Evolutionary conservation across 2,113 vertebrate genomes (phyloP).

Genomic region (Scomber colias): DNA sequence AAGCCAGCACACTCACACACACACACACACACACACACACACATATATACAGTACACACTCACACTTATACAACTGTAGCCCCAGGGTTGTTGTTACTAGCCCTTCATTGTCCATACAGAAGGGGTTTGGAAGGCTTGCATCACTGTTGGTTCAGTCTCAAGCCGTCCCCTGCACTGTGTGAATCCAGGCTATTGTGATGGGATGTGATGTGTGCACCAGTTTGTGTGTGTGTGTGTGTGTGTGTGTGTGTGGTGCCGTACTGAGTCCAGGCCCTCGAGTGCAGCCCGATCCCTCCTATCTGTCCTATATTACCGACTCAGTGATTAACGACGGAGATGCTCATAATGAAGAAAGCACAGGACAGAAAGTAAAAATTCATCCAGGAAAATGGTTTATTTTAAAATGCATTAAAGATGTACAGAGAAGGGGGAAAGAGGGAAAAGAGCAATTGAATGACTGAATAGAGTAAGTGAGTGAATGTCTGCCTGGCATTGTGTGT

Average conservation of each 20-base stretch:
- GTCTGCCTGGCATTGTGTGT: slow-evolving; percentile 63
- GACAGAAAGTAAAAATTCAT: slow-evolving; percentile 18
- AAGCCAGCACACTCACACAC: background rate
- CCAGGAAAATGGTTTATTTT: slow-evolving; percentile 31
- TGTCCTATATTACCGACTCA: slow-evolving; percentile 32
- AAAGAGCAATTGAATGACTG: slow-evolving; percentile 57
- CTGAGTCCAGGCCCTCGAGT: slow-evolving; percentile 39
- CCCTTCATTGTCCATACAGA: slow-evolving; percentile 47
- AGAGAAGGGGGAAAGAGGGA: background rate
- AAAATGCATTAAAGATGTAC: slow-evolving; percentile 31
- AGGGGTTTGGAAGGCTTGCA: slow-evolving; percentile 50
- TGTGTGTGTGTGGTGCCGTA: slow-evolving; percentile 33
- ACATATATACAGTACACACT: background rate
- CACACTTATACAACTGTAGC: slow-evolving; percentile 16
- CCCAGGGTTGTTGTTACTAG: slow-evolving; percentile 52
- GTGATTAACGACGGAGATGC: slow-evolving; percentile 26
- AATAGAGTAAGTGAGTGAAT: slow-evolving; percentile 64
- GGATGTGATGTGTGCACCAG: slow-evolving; percentile 14
- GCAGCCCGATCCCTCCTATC: slow-evolving; percentile 32
- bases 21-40: slow-evolving; percentile 11
- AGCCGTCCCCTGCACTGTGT: slow-evolving; percentile 53
- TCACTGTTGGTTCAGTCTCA: slow-evolving; percentile 70
- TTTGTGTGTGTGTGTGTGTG: slow-evolving; percentile 13
- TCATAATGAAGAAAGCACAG: slow-evolving; percentile 18
- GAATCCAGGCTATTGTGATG: slow-evolving; percentile 66